Evolutionary conservation across 2,888 invertebrate species (phyloP).

Genomic region (Amblyjoppa proteus): DNA sequence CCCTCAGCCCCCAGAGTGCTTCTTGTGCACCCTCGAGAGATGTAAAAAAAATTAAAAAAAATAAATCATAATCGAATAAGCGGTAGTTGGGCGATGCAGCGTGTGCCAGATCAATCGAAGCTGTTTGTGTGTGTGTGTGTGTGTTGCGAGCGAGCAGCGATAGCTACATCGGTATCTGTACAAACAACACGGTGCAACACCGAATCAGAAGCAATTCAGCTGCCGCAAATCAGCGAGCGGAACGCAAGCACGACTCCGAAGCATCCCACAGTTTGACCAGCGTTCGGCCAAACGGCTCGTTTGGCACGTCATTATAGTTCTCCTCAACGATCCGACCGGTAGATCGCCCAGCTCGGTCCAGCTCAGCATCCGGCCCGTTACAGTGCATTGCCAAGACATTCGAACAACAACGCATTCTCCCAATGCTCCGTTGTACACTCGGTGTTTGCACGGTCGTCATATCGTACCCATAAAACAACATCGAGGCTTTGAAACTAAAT

Average conservation of each 20-base stretch:
- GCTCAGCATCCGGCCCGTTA: constrained; percentile 2
- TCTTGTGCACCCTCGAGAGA: constrained; percentile 1
- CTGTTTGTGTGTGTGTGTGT: background rate
- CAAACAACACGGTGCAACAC: background rate
- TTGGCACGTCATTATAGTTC: constrained; percentile 56
- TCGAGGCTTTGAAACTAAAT: constrained; percentile 55
- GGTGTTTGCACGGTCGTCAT: constrained; percentile 24
- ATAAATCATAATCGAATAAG: constrained; percentile 43
- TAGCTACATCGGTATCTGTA: constrained; percentile 2
- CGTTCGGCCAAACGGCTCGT: constrained; percentile 30
- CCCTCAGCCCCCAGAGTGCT: background rate
- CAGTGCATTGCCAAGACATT: constrained; percentile 20
- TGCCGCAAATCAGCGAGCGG: constrained; percentile 11
- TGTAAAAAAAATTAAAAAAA: background rate
- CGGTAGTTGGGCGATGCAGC: constrained; percentile 10
- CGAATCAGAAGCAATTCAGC: background rate
- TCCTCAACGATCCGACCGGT: constrained; percentile 37
- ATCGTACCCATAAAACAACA: constrained; percentile 20
- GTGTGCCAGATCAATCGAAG: constrained; percentile 19
- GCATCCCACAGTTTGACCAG: constrained; percentile 36
- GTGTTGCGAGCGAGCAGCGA: background rate
- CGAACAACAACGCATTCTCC: constrained; percentile 13
- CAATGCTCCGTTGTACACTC: background rate
- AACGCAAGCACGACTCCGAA: constrained; percentile 25
- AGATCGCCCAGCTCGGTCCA: background rate